Evolutionary conservation across 2,888 invertebrate genomes (phyloP).

Genomic region (Neelides folsomi): DNA sequence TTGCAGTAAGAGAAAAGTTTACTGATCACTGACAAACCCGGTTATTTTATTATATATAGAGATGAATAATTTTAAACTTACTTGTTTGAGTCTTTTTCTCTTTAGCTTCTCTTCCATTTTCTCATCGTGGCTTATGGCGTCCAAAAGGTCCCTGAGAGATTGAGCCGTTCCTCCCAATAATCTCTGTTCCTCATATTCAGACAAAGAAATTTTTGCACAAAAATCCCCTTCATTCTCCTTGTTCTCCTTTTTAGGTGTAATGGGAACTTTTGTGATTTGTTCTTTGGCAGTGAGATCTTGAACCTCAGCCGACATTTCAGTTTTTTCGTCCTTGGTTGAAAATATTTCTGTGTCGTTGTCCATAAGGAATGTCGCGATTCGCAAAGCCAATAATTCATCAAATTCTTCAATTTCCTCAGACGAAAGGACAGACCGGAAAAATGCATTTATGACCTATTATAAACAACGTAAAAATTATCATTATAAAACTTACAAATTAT

Average conservation of each 20-base stretch:
- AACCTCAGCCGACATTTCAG: slow-evolving; percentile 11
- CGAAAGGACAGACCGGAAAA: slow-evolving; percentile 20
- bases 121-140: slow-evolving; percentile 11
- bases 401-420: slow-evolving; percentile 18
- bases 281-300: slow-evolving; percentile 22
- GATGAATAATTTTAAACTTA: slow-evolving; percentile 4
- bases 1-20: too few relatives aligned
- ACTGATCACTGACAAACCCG: too few relatives aligned
- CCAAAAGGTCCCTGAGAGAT: slow-evolving; percentile 20
- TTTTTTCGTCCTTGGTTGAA: slow-evolving; percentile 12
- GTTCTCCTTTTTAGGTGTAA: slow-evolving; percentile 2
- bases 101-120: slow-evolving; percentile 16
- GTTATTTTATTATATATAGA: too few relatives aligned
- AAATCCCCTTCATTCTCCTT: slow-evolving; percentile 4
- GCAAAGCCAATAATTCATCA: slow-evolving; percentile 25
- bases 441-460: slow-evolving; percentile 27
- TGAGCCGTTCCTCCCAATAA: slow-evolving; percentile 23
- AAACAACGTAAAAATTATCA: too few relatives aligned
- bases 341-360: slow-evolving; percentile 29
- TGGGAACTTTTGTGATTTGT: slow-evolving; percentile 24
- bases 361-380: slow-evolving; percentile 29
- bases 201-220: slow-evolving; percentile 26
- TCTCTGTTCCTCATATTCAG: slow-evolving; percentile 27
- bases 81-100: slow-evolving; percentile 15
- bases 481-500: background rate